A percentile compares a stretch with the other conserved stretches of the same genome.
Conservation (phyloP, 1,140 invertebrate genomes). For the Colletes gigas region DNA sequence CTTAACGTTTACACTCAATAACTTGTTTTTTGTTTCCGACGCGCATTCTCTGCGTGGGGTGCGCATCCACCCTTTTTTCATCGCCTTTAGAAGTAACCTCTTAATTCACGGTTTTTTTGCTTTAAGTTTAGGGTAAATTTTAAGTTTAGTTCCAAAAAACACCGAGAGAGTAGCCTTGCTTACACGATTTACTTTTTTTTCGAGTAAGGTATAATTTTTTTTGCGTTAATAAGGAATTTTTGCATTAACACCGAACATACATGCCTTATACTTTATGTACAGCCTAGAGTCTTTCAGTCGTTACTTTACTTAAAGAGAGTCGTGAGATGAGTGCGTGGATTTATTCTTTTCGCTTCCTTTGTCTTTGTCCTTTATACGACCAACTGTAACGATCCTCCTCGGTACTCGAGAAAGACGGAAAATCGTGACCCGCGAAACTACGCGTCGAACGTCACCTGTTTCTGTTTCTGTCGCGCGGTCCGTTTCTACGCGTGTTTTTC, state of each 20-base stretch:
- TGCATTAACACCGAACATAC: slow-evolving; percentile 80
- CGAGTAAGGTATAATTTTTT: slow-evolving; percentile 75
- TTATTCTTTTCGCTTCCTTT: slow-evolving; percentile 56
- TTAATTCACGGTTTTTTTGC: slow-evolving; percentile 61
- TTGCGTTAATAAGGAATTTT: slow-evolving; percentile 77
- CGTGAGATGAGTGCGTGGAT: slow-evolving; percentile 74
- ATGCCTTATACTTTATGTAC: slow-evolving; percentile 80
- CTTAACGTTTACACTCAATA: slow-evolving; percentile 79
- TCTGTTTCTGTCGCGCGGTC: not conserved
- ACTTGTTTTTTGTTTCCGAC: slow-evolving; percentile 68
- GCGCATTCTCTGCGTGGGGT: slow-evolving; percentile 32
- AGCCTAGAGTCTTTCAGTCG: slow-evolving; percentile 80
- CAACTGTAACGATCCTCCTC: slow-evolving; percentile 31
- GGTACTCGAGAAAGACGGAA: slow-evolving; percentile 56
- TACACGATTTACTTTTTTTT: slow-evolving; percentile 77
- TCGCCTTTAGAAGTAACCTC: slow-evolving; percentile 40
- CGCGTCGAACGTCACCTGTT: not conserved
- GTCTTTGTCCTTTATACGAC: slow-evolving; percentile 48
- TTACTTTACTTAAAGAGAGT: slow-evolving; percentile 71
- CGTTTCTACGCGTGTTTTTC: slow-evolving; percentile 4
- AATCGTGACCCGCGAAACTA: slow-evolving; percentile 48
- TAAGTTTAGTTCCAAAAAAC: slow-evolving; percentile 80
- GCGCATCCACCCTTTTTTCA: slow-evolving; percentile 40
- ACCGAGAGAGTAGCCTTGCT: slow-evolving; percentile 79
- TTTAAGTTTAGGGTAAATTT: slow-evolving; percentile 75